Base-by-base conservation (phyloP, 1,140 invertebrate species). In the Anthonomus grandis region DNA sequence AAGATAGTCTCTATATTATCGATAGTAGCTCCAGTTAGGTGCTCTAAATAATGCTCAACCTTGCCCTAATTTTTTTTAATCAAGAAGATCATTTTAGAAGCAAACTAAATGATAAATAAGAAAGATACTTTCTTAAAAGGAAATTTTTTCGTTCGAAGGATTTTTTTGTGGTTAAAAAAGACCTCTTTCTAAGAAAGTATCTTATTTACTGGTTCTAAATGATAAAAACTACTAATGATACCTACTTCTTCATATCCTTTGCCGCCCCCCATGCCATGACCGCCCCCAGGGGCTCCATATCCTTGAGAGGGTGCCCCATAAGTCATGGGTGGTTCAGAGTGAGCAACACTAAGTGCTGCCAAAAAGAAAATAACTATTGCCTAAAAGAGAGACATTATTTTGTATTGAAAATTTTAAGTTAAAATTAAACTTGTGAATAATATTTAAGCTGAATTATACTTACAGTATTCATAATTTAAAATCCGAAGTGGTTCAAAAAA, bases 271-370 rank as follows among this genome's bases (percentile, higher is more conserved):
- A 23, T 15, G 15, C 46, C 37, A 41, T 25, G n/a, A 3, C 18
- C 4, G 8, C 56, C 39, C 31, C 56, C 59, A 10, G 66, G 66
- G 6, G 62, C 59, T 5, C 66, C 66, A 42, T 70, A 67, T 44
- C 27, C 24, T 18, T 39, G 34, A 47, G 25, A 17, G 19, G 54
- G 54, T 22, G 46, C 15, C 12, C 54, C 54, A 37, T 57, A 57
- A 22, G 54, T 45, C 25, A 53, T 58, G 22, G 64, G 64, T 15
- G 62, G 65, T 58, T 64, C 66, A 50, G 57, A 34, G 24, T 34
- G 47, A 3, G 59, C 60, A 9, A 44, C 24, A 2, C 15, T 37
- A 37, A 38, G 18, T n/a, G 13, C 15, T 18, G 18, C 15, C 15
- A 31, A 13, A 27, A 53, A 22, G 2, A 52, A 22, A 24, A 42